These are phyloP conservation scores for Vanessa cardui DNA, from an alignment of 2,888 invertebrate genomes.

Conservation along the genomic window DNA sequence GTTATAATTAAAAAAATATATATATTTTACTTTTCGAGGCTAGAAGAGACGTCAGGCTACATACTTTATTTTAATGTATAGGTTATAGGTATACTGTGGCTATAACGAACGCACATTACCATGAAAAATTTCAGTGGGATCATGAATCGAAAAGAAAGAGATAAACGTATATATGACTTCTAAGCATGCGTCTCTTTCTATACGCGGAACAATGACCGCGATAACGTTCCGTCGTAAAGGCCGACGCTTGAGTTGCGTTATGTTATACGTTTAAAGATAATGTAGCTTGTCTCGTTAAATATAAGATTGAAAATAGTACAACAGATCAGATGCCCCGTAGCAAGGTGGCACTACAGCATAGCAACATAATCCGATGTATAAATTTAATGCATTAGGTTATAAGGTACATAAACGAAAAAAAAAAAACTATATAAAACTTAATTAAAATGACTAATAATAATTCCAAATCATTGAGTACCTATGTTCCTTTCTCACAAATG, in stretches of 20 bases:
- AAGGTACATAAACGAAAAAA: neutral
- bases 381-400: conserved; percentile 1
- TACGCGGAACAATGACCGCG: conserved; percentile 37
- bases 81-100: too few relatives aligned
- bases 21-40: too few relatives aligned
- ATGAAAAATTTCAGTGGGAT: conserved; percentile 10
- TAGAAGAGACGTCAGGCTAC: too few relatives aligned
- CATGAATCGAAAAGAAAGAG: conserved; percentile 24
- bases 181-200: conserved; percentile 23
- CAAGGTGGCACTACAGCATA: conserved; percentile 19
- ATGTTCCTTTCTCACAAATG: too few relatives aligned
- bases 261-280: neutral
- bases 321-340: neutral
- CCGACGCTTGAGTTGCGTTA: conserved; percentile 14
- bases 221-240: conserved; percentile 31
- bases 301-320: conserved; percentile 23
- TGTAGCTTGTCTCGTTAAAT: neutral
- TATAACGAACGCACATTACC: conserved; percentile 2
- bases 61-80: too few relatives aligned
- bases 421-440: neutral
- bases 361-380: conserved; percentile 25
- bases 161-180: conserved; percentile 7
- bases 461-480: too few relatives aligned
- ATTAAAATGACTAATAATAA: neutral
- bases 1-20: too few relatives aligned